Conservation (phyloP, 2,888 invertebrate genomes). For the Drosophila recens region DNA sequence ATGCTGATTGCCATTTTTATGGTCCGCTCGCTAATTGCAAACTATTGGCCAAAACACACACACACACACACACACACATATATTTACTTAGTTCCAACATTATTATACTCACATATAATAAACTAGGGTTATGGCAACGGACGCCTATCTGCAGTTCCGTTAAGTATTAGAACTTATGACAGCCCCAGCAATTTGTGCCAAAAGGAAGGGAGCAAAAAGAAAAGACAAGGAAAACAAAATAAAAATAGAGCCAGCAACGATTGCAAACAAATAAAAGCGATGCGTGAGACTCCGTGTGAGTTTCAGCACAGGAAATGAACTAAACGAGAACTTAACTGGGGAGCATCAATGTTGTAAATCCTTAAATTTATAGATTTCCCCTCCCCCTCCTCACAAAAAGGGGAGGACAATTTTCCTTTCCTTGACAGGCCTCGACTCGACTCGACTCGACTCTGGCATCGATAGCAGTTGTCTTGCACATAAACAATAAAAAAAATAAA, state of each 20-base stretch:
- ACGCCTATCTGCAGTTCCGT: slow-evolving; percentile 58
- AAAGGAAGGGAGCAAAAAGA: background rate
- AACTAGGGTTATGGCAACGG: slow-evolving; percentile 67
- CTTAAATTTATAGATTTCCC: slow-evolving; percentile 67
- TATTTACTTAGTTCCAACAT: slow-evolving; percentile 40
- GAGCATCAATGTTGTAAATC: slow-evolving; percentile 66
- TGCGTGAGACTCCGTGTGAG: slow-evolving; percentile 25
- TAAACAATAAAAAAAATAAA: slow-evolving; percentile 69
- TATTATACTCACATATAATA: slow-evolving; percentile 60
- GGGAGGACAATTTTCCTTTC: slow-evolving; percentile 10
- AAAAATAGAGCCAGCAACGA: slow-evolving; percentile 33
- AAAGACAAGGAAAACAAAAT: background rate
- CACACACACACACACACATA: slow-evolving; percentile 7
- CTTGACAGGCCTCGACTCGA: background rate
- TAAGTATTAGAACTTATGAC: slow-evolving; percentile 77
- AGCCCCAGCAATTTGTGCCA: slow-evolving; percentile 59
- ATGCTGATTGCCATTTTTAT: slow-evolving; percentile 81
- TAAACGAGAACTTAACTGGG: slow-evolving; percentile 32
- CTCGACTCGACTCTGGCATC: slow-evolving; percentile 27
- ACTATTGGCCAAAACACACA: slow-evolving; percentile 64
- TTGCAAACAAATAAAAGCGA: slow-evolving; percentile 67
- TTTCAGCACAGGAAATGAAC: slow-evolving; percentile 4
- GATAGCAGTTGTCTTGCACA: slow-evolving; percentile 50
- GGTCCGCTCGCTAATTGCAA: slow-evolving; percentile 68
- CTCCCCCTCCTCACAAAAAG: background rate